Evolutionary conservation across 1,140 invertebrate genomes (phyloP), one percentile per base, ranked within the genome.

Genomic region (Drosophila baimaii): DNA sequence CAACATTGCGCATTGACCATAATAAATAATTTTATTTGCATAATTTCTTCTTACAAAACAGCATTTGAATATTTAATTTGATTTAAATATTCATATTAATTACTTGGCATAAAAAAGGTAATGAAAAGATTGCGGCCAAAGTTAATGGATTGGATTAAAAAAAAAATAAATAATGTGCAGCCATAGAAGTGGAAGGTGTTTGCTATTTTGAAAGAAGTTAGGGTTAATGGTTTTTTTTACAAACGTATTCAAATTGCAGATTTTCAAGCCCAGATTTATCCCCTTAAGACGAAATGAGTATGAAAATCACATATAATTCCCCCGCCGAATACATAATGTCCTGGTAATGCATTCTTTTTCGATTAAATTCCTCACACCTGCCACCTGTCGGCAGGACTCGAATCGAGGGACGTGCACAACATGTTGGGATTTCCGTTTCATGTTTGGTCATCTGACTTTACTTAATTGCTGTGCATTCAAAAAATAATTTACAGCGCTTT

Each of bases 401-500:
- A 21, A 51, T 57, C 35, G 54, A 23, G 47, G n/a, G 62, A 58
- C 49, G 17, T 35, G 54, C n/a, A 77, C 73, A 77, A 77, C 72
- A 77, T 77, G 73, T 33, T 58, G 54, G 62, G 73, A 77, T 77
- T 77, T 76, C 63, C 79, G 72, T 41, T 79, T 58, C 33, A 77
- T 71, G 59, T 77, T 72, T 77, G 49, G 17, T 69, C 68, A 56
- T 56, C 79, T 66, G 79, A 77, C 58, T 77, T 56, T 55, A 75
- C 49, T 82, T 75, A 75, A 79, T 61, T 62, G 56, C 61, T 58
- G 46, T 33, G 35, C 59, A 54, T 69, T 74, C 70, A 79, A 75
- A 75, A 78, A 65, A 64, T 74, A 75, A 57, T 70, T 74, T 63
- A 74, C 73, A 75, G 39, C 39, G 21, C 41, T 73, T 73, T 73